Evolutionary conservation across 2,888 invertebrate genomes (phyloP), one percentile per base, ranked within the genome.

Genomic region (Netelia virgata): DNA sequence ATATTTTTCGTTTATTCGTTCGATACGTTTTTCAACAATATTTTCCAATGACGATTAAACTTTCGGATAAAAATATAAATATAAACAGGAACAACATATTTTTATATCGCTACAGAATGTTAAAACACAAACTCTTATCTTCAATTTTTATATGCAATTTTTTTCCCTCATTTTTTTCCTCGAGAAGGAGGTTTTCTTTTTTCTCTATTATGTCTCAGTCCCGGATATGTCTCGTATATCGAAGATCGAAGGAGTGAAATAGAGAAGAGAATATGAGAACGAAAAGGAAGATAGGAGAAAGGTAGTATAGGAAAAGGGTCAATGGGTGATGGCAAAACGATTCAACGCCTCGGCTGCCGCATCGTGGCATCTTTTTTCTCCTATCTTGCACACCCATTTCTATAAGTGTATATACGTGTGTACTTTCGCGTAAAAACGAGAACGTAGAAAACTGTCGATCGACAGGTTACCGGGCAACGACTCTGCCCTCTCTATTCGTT

Each of bases 291-390:
- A 68, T 50, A n/a, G 47, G 18, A 68, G 36, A 73, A 69, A 78
- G 8, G 82, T 73, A 61, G 47, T 63, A 78, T 59, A 47, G 47
- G 20, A 73, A 78, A 78, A 57, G 73, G 82, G 73, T 83, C 77
- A 83, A 83, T 73, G 78, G 68, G 41, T 28, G 61, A 63, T 70
- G 64, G 82, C 18, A 68, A 77, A 82, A 73, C 77, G 64, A 72
- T 81, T 75, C 68, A 68, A 75, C 74, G 50, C 69, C 61, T 61
- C 61, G 23, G 50, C 66, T 63, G 11, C 55, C 74, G 64, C 63
- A 75, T 75, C 61, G 50, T 0, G 59, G n/a, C 47, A 14, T 50
- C 41, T 47, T 57, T 59, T 74, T 61, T 57, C 16, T 18, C 36
- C 5, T 36, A 36, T 36, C 36, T 36, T 36, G 6, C 36, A 36